Evolutionary conservation across 2,797 vertebrate genomes (phyloP).

Genomic region (Hydrophis major): DNA sequence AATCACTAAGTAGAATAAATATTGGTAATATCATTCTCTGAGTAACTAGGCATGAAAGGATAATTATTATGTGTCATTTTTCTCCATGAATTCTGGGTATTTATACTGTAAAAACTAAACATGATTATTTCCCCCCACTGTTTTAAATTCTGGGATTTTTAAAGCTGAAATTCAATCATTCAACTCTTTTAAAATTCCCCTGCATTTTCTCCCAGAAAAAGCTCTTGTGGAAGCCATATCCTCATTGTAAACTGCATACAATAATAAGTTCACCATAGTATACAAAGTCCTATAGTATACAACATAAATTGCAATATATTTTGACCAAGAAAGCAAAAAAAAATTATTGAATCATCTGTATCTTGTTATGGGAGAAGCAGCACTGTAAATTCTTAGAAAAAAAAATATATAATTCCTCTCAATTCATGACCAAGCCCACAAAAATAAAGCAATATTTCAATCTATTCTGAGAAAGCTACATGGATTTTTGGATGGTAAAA

Average conservation of each 20-base stretch:
- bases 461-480: neutral
- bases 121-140: neutral
- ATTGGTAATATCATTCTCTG: neutral
- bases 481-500: neutral
- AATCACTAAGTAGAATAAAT: neutral
- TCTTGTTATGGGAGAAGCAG: slow-evolving; percentile 30
- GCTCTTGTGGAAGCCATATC: neutral
- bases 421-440: neutral
- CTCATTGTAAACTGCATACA: neutral
- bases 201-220: too few relatives aligned
- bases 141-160: neutral
- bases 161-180: neutral
- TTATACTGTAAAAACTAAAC: neutral
- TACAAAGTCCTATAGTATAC: neutral
- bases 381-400: neutral
- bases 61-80: neutral
- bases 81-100: neutral
- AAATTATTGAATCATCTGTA: neutral
- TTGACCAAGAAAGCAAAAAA: slow-evolving; percentile 15
- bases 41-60: neutral
- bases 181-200: neutral
- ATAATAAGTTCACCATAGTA: neutral
- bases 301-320: neutral
- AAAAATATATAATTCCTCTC: neutral
- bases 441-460: neutral